These are phyloP conservation scores for Hippoglossus stenolepis DNA, from an alignment of 2,113 vertebrate species.

Conservation along the genomic window DNA sequence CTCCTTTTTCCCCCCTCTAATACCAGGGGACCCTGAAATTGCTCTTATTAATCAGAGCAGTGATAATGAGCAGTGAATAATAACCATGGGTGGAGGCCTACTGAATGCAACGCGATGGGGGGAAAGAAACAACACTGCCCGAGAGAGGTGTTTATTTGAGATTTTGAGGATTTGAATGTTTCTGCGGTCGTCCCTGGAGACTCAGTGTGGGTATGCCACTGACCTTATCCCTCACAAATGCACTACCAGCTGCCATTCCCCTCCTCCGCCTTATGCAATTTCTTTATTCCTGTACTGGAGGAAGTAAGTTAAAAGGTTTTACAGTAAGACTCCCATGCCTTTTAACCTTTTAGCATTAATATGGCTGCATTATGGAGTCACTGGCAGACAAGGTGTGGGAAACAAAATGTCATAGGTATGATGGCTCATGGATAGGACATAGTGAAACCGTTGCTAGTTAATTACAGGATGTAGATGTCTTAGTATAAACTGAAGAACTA, in stretches of 20 bases:
- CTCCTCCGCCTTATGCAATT: slow-evolving; percentile 36
- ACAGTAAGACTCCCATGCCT: slow-evolving; percentile 6
- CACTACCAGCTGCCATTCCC: slow-evolving; percentile 58
- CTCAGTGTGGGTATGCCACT: slow-evolving; percentile 63
- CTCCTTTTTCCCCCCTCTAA: slow-evolving; percentile 58
- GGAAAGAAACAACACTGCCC: slow-evolving; percentile 20
- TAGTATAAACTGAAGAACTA: background rate
- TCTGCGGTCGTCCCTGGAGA: slow-evolving; percentile 50
- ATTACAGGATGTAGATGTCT: background rate
- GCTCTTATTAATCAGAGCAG: slow-evolving; percentile 83
- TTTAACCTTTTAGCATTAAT: slow-evolving; percentile 30
- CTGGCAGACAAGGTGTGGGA: background rate
- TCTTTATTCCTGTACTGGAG: slow-evolving; percentile 28
- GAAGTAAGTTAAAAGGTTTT: slow-evolving; percentile 31
- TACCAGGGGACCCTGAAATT: slow-evolving; percentile 79
- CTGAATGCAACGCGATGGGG: slow-evolving; percentile 66
- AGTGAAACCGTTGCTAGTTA: background rate
- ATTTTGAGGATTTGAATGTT: slow-evolving; percentile 72
- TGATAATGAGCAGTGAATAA: slow-evolving; percentile 84
- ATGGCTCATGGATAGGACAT: background rate
- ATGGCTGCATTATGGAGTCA: background rate
- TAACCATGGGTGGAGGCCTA: slow-evolving; percentile 68
- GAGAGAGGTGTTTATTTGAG: slow-evolving; percentile 74
- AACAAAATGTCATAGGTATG: background rate
- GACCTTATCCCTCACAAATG: slow-evolving; percentile 71